phyloP scores from a whole-genome alignment of 2,888 invertebrate species.

The Erebia aethiops region DNA sequence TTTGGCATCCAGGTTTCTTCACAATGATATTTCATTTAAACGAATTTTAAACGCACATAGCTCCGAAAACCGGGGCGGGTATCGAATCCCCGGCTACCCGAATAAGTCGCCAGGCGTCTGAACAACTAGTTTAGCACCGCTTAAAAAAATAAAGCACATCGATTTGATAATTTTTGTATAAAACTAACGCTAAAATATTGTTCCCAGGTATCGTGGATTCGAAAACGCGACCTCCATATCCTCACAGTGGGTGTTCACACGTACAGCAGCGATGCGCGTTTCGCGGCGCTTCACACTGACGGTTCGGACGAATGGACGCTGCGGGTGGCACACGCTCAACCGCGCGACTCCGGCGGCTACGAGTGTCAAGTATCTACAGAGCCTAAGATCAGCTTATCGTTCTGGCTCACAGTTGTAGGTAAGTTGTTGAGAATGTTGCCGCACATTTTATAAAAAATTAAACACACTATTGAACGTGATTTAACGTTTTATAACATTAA shows the following conservation, averaged over 20 bases:
- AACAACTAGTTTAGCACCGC: too few relatives aligned
- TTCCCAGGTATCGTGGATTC: constrained; percentile 92
- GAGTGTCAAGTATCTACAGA: constrained; percentile 97
- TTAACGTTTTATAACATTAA: too few relatives aligned
- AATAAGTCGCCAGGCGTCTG: too few relatives aligned
- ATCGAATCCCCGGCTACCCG: too few relatives aligned
- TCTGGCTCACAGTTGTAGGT: constrained; percentile 91
- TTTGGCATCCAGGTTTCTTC: too few relatives aligned
- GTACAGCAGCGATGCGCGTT: constrained; percentile 86
- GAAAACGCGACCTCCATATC: constrained; percentile 91
- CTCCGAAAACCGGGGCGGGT: too few relatives aligned
- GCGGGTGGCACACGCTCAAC: constrained; percentile 83
- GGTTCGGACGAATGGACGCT: constrained; percentile 86
- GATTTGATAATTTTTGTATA: too few relatives aligned
- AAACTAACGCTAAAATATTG: constrained; percentile 4
- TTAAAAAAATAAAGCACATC: too few relatives aligned
- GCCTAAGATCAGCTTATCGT: constrained; percentile 92
- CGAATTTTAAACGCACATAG: too few relatives aligned
- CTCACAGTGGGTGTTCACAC: constrained; percentile 86
- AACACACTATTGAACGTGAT: too few relatives aligned
- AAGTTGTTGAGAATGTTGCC: constrained; percentile 55
- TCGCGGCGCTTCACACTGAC: constrained; percentile 86
- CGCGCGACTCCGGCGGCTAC: constrained; percentile 93
- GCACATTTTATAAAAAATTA: too few relatives aligned
- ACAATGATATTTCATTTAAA: too few relatives aligned